Evolutionary conservation across 2,113 vertebrate genomes (phyloP), one percentile per base, ranked within the genome.

Genomic region (Recurvirostra avosetta): DNA sequence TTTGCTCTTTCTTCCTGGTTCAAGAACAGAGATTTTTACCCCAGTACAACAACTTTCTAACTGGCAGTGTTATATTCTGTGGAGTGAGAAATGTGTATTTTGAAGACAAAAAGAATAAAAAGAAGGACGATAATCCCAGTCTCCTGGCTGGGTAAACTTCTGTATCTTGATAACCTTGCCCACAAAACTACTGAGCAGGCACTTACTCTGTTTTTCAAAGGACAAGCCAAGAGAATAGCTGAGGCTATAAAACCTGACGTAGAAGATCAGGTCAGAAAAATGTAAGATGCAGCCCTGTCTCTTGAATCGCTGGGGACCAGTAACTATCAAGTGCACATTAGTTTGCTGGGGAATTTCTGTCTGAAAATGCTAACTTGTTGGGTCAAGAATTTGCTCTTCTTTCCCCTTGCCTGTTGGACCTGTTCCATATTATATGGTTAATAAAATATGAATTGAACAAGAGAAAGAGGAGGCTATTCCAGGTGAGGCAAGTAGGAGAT

Each of bases 241-340:
- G 78, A 55, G 38, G 53, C 15, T n/a, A 11, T 2, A 45, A 76
- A 38, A 23, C 8, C 58, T 12, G 45, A 27, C 2, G 2, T 3
- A 30, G 40, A 34, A 36, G 53, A 68, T 21, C 30, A 67, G 61
- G 61, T 4, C 30, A 68, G 12, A 41, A 32, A 59, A 14, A 15
- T 1, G 1, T 1, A 27, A 72, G 56, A 15, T 3, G 36, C 32
- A 22, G 2, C 36, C 53, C 18, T 8, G 23, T 2, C 61, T 23
- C 56, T 29, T 5, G 34, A 17, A 88, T 9, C 43, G 2, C 30
- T 12, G 21, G 18, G 56, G 8, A 6, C 29, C 61, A 11, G 15
- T 0, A 11, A 9, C 55, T 55, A 14, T 10, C 4, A 45, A 40
- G 52, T 9, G 21, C 38, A 38, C 34, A 3, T 1, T 7, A 4